Evolutionary conservation across 2,797 vertebrate species (phyloP), one percentile per base, ranked within the genome.

Genomic region (Sebastes steindachneri): DNA sequence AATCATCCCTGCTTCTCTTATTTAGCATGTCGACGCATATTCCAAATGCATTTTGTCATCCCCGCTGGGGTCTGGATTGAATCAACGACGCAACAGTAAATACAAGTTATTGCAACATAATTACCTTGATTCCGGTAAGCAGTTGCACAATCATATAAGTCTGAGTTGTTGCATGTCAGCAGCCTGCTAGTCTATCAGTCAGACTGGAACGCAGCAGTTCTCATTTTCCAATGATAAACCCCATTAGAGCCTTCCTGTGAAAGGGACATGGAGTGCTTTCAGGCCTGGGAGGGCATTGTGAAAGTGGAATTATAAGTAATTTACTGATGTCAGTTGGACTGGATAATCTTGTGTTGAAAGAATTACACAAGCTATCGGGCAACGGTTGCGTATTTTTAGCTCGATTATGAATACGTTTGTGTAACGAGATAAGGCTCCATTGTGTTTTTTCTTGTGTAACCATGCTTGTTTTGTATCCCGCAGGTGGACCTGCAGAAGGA

Each of bases 401-500:
- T 55, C 0, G 17, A 25, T 72, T 53, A 29, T 41, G 10, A 75
- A 25, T 7, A 53, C 25, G 28, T 21, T 48, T 68, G 48, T 59
- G 29, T 60, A 65, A 2, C 54, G 25, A 86, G 85, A 83, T 88
- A 80, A 89, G 58, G n/a, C 68, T 84, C 77, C 71, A 84, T 93
- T 92, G 90, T 94, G 75, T 87, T 75, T 87, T 75, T 59, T 65
- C 2, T 51, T 63, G 25, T 80, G 55, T 55, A 55, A 76, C 58
- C 1, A 6, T 68, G 28, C 28, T 73, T 72, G 71, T 80, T 83
- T 87, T 86, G 81, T 35, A 17, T 79, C 80, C 63, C 88, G 31
- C 94, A 99, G 98, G 98, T 99, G 84, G 98, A 99, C 94, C 94
- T 99, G 79, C 95, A 96, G 84, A 99, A 97, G 96, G 98, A 99